Conservation (phyloP, 2,113 vertebrate species). For the Cairina moschata region DNA sequence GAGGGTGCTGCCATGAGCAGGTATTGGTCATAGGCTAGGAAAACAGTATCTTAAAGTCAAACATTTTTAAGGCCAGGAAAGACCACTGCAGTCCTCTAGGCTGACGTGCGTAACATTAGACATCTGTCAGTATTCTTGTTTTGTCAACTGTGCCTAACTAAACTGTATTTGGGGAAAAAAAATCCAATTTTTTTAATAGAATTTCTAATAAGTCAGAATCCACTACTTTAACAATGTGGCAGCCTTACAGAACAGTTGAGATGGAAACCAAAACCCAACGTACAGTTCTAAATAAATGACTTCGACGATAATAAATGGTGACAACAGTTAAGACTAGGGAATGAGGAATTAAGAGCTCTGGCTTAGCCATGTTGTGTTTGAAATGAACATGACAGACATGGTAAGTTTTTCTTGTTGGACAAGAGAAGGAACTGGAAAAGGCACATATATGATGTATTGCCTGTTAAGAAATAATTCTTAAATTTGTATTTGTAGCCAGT, state of each 20-base stretch:
- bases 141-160: not conserved
- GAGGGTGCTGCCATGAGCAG: not conserved
- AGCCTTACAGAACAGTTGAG: not conserved
- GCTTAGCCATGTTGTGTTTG: not conserved
- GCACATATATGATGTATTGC: not conserved
- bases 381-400: not conserved
- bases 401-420: not conserved
- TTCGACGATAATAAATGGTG: not conserved
- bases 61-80: conserved; percentile 23
- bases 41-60: not conserved
- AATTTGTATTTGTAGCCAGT: not conserved
- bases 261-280: not conserved
- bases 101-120: not conserved
- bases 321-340: not conserved
- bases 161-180: not conserved
- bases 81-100: not conserved
- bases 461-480: not conserved
- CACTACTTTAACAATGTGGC: not conserved
- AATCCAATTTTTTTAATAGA: not conserved
- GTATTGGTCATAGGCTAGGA: not conserved
- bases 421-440: not conserved
- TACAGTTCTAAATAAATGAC: not conserved
- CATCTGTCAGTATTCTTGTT: not conserved
- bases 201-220: not conserved
- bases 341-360: not conserved